Evolutionary conservation across 2,888 invertebrate genomes (phyloP), one percentile per base, ranked within the genome.

Genomic region (Ophioninae sp.): DNA sequence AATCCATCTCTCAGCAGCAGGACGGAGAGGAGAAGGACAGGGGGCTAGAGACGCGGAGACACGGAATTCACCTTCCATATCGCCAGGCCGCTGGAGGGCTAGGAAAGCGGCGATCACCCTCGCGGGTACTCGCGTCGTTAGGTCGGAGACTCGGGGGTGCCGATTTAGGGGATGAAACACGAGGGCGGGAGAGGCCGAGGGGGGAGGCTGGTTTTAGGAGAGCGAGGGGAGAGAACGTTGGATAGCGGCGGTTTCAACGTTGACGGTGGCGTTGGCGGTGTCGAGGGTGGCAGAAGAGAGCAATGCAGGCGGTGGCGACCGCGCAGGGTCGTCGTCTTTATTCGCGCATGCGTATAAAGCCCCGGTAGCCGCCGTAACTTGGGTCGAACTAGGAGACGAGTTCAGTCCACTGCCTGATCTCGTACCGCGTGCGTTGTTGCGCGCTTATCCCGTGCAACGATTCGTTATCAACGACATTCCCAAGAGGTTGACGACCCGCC

Each of bases 341-440:
- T 82, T 82, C 73, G 89, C 92, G 92, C 92, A 91, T 92, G 92
- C 92, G 92, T 89, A 61, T 20, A 17, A 13, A 13, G 17, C 17
- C 51, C 6, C 39, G 63, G 44, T 67, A 65, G 78, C 75, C 81
- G 79, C 90, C 88, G 90, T 88, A 87, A 91, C 89, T 90, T 87
- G 91, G 92, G 91, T 92, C 92, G 92, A 92, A 92, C 90, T 90
- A 89, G 89, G 85, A 86, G 82, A 75, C 81, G 79, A 84, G 81
- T 81, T 84, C 81, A 93, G 93, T 93, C 91, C 91, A 91, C 91
- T 90, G 90, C 89, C 90, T 90, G 91, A 91, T 90, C 90, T 89
- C 89, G 89, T 87, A 87, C 87, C 89, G 82, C 84, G 82, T 74
- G 77, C 84, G 65, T 73, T 67, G 65, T 73, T 63, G 2, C 79